Conservation (phyloP, 1,140 invertebrate species). For the Drosophila sp. region DNA sequence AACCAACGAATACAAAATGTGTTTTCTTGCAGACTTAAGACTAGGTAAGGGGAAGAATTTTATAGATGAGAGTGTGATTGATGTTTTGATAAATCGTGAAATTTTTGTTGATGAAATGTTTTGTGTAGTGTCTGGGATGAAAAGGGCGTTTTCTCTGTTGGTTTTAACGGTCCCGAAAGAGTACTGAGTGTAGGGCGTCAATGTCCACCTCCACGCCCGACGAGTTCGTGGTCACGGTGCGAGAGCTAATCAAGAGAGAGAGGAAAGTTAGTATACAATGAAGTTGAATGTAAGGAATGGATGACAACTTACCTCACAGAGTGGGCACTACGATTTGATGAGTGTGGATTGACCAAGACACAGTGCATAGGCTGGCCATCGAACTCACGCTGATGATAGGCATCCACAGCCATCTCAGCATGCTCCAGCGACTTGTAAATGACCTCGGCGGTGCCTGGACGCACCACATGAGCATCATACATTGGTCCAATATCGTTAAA, state of each 20-base stretch:
- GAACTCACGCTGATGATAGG: conserved; percentile 95
- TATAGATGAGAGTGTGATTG: background rate
- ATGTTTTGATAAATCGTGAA: background rate
- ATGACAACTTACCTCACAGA: conserved; percentile 81
- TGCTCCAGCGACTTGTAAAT: conserved; percentile 94
- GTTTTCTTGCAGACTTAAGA: background rate
- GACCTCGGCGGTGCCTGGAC: conserved; percentile 94
- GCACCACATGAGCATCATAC: conserved; percentile 92
- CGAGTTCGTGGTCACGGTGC: conserved; percentile 71
- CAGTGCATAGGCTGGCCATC: conserved; percentile 94
- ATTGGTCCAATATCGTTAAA: conserved; percentile 96
- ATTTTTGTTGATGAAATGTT: conserved; percentile 10
- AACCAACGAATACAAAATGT: conserved; percentile 16
- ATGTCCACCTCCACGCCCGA: conserved; percentile 75
- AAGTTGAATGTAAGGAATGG: background rate
- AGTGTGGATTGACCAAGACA: conserved; percentile 89
- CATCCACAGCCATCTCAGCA: conserved; percentile 94
- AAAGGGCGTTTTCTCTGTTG: background rate
- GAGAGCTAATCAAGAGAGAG: conserved; percentile 40
- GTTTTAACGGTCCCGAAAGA: conserved; percentile 67
- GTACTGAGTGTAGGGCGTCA: conserved; percentile 73
- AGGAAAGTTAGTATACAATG: background rate
- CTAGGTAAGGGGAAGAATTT: background rate
- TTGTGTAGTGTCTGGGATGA: conserved; percentile 19
- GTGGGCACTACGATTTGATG: conserved; percentile 86